phyloP scores from a whole-genome alignment of 1,140 invertebrate genomes.

The Vanessa tameamea region DNA sequence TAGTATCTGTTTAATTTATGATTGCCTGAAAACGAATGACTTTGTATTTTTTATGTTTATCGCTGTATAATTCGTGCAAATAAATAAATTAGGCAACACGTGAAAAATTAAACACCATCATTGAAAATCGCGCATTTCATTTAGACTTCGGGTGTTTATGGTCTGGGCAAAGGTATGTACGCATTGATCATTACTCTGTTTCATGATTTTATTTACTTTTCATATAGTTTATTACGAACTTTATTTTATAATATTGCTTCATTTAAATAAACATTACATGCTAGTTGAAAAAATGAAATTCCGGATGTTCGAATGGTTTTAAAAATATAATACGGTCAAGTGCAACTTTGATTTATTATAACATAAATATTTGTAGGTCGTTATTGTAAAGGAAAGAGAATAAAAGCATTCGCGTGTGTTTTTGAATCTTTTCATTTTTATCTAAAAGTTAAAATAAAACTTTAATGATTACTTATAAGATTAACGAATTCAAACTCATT shows the following conservation, averaged over 20 bases:
- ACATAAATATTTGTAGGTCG: neutral
- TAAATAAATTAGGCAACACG: too few species aligned
- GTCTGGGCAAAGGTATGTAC: too few species aligned
- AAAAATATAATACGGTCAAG: slow-evolving; percentile 9
- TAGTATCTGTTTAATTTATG: neutral
- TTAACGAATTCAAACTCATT: neutral
- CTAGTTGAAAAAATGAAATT: neutral
- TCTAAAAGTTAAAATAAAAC: too few species aligned
- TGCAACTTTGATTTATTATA: slow-evolving; percentile 10
- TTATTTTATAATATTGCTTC: neutral
- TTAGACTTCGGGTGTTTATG: too few species aligned
- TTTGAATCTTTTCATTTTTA: too few species aligned
- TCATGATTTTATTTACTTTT: neutral
- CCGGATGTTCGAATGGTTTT: slow-evolving; percentile 5
- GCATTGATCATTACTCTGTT: too few species aligned
- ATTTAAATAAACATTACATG: neutral
- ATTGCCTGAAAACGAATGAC: neutral
- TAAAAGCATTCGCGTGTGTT: too few species aligned
- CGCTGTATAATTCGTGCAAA: too few species aligned
- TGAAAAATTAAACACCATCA: too few species aligned
- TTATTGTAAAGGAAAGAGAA: neutral
- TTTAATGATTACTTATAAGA: too few species aligned
- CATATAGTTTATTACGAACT: neutral
- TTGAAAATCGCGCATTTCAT: too few species aligned
- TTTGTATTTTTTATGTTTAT: too few species aligned